Conservation (phyloP, 2,888 invertebrate genomes). For the Cheiracanthium punctorium region DNA sequence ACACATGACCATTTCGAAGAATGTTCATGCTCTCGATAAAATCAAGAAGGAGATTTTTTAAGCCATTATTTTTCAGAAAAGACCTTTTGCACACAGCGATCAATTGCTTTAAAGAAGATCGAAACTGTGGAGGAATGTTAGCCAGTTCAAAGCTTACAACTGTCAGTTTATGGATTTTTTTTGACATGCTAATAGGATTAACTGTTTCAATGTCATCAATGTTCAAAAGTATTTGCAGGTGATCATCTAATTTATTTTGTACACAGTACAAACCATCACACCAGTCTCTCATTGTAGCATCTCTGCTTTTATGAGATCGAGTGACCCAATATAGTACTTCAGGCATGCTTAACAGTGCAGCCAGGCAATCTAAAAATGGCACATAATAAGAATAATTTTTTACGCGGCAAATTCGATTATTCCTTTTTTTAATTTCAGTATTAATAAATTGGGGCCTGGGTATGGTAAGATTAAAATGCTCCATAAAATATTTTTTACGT, state of each 20-base stretch:
- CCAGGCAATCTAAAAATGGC: conserved; percentile 7
- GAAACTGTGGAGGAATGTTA: conserved; percentile 32
- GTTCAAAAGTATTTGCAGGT: not conserved
- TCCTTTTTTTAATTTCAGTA: conserved; percentile 3
- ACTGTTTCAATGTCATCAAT: conserved; percentile 27
- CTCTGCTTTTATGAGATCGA: not conserved
- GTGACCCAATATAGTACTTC: conserved; percentile 13
- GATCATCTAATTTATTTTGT: conserved; percentile 1
- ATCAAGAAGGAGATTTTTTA: conserved; percentile 2
- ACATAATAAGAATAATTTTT: conserved; percentile 3
- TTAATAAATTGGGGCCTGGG: not conserved
- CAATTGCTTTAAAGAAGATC: conserved; percentile 19
- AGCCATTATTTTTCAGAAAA: conserved; percentile 11
- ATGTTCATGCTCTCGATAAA: conserved; percentile 3
- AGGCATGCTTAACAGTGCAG: not conserved
- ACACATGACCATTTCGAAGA: not conserved
- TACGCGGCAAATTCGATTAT: not conserved
- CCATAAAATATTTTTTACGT: conserved; percentile 12
- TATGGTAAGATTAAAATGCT: not conserved
- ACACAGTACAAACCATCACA: conserved; percentile 15
- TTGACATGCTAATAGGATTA: conserved; percentile 23
- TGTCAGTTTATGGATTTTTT: conserved; percentile 27
- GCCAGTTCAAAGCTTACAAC: conserved; percentile 21
- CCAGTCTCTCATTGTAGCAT: conserved; percentile 19
- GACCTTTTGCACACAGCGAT: conserved; percentile 17